Evolutionary conservation across 1,140 invertebrate species (phyloP).

Genomic region (Bombus confusus): DNA sequence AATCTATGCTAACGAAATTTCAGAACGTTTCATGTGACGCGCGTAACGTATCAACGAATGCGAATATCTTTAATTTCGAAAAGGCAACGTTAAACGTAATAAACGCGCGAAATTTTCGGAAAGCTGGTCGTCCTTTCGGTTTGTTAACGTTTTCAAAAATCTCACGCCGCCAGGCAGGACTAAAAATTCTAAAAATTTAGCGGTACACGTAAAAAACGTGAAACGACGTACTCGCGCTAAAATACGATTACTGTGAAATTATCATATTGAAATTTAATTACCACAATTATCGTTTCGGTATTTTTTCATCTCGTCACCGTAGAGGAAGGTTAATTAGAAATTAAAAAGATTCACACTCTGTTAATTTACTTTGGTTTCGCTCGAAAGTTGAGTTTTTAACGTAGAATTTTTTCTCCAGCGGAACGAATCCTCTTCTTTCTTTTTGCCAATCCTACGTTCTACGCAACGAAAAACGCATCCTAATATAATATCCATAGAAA

Average conservation of each 20-base stretch:
- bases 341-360: too few relatives aligned
- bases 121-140: neutral
- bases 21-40: neutral
- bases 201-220: too few relatives aligned
- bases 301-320: neutral
- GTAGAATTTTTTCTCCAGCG: neutral
- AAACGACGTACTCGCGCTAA: too few relatives aligned
- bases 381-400: neutral
- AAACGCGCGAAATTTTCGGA: neutral
- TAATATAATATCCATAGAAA: neutral
- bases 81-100: neutral
- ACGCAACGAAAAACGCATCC: neutral
- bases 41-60: neutral
- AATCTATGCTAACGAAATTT: too few relatives aligned
- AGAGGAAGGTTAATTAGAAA: neutral
- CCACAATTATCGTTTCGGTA: neutral
- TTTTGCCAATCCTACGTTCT: neutral
- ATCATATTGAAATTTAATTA: too few relatives aligned
- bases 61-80: neutral
- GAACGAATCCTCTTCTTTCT: too few relatives aligned
- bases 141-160: neutral
- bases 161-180: fast-evolving
- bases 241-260: too few relatives aligned
- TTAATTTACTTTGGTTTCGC: neutral
- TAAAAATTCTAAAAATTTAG: neutral